Percentiles rank a stretch among this genome's conserved stretches.
phyloP scores from a whole-genome alignment of 1,140 invertebrate genomes.

The Agrilus planipennis region DNA sequence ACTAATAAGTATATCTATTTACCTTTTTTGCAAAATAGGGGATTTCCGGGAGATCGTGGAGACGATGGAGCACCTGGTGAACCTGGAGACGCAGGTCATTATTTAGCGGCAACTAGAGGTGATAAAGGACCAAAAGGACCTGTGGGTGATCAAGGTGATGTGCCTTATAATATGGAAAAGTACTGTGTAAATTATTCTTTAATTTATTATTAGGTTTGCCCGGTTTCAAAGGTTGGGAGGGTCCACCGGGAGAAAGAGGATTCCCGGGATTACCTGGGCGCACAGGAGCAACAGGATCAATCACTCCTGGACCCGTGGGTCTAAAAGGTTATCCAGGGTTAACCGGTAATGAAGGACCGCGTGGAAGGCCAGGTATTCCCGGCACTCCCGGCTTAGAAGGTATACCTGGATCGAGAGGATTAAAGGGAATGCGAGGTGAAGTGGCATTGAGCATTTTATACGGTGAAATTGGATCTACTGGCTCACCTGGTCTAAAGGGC shows the following conservation, averaged over 20 bases:
- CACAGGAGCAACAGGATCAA: slow-evolving; percentile 42
- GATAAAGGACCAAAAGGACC: slow-evolving; percentile 47
- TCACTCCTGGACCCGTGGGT: slow-evolving; percentile 47
- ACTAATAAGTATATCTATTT: background rate
- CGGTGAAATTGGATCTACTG: slow-evolving; percentile 42
- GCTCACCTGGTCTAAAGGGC: slow-evolving; percentile 45
- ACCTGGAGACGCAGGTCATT: slow-evolving; percentile 23
- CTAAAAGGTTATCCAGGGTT: slow-evolving; percentile 50
- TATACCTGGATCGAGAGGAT: slow-evolving; percentile 46
- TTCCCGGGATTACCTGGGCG: slow-evolving; percentile 49
- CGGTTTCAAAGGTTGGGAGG: slow-evolving; percentile 44
- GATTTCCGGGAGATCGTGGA: slow-evolving; percentile 29
- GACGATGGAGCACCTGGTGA: slow-evolving; percentile 28
- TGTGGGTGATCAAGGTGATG: slow-evolving; percentile 48
- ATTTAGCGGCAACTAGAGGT: slow-evolving; percentile 39
- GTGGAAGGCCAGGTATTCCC: slow-evolving; percentile 36
- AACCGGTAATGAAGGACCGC: slow-evolving; percentile 47
- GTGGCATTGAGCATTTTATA: slow-evolving; percentile 36
- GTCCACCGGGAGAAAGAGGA: slow-evolving; percentile 51
- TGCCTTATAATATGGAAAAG: no score
- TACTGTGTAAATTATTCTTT: background rate
- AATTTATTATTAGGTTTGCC: slow-evolving; percentile 32
- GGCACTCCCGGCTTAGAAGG: slow-evolving; percentile 43
- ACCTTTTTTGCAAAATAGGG: slow-evolving; percentile 13
- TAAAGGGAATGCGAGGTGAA: slow-evolving; percentile 39